These are phyloP conservation scores for Platichthys flesus DNA, from an alignment of 2,113 vertebrate genomes.

Conservation along the genomic window DNA sequence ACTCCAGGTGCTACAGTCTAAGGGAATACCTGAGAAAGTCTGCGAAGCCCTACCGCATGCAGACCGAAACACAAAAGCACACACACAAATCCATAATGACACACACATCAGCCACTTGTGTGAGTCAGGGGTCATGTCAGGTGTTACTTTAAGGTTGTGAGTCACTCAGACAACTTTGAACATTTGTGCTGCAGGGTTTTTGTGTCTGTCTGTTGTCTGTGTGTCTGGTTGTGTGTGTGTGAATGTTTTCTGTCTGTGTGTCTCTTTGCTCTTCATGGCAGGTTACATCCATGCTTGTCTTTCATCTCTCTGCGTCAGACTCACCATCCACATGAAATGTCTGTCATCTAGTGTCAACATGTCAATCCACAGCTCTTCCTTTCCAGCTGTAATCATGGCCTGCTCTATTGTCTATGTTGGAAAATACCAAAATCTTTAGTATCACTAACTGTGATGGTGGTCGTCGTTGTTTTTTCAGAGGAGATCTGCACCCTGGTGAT, in stretches of 20 bases:
- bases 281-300: not conserved
- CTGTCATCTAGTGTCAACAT: not conserved
- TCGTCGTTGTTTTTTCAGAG: conserved; percentile 79
- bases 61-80: not conserved
- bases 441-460: not conserved
- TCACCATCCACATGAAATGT: not conserved
- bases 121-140: conserved; percentile 58
- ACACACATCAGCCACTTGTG: conserved; percentile 26
- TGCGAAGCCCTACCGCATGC: not conserved
- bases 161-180: conserved; percentile 51
- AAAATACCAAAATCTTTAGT: not conserved
- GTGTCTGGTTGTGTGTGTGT: conserved; percentile 11
- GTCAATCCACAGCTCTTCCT: not conserved
- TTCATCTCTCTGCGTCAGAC: not conserved
- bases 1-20: conserved; percentile 9
- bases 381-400: no score
- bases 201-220: conserved; percentile 31
- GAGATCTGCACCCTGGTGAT: conserved; percentile 99
- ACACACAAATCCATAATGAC: conserved; percentile 25
- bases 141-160: conserved; percentile 55
- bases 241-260: conserved; percentile 8
- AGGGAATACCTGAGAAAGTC: conserved; percentile 36
- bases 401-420: no score
- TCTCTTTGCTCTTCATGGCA: not conserved
- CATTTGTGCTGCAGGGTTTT: conserved; percentile 40